Base-by-base conservation (phyloP, 2,888 invertebrate genomes). In the Petrophora chlorosata region DNA sequence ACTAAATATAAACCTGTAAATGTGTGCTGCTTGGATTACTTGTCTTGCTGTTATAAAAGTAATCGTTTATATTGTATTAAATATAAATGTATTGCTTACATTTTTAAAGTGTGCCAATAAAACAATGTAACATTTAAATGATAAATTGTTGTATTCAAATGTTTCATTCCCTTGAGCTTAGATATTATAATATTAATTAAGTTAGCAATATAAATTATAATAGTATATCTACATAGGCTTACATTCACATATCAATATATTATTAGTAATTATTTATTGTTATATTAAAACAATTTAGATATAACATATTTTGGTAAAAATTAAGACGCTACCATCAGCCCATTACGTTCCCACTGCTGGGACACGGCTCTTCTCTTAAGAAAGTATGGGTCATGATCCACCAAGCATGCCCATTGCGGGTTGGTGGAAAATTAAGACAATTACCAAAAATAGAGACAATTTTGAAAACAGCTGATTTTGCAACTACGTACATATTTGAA, bases 161-260 rank as follows among this genome's bases (percentile, higher is more conserved):
- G 19, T 34, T 43, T 23, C 45, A 50, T 50, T 50, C 50, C 45
- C n/a, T n/a, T n/a, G n/a, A n/a, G n/a, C n/a, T n/a, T n/a, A n/a
- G n/a, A n/a, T 50, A 36, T 28, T 40, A 40, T 3, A 8, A 7
- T 3, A 2, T 42, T 14, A 38, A 9, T 0, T 41, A 32, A 26
- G 3, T 13, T 33, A 19, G 4, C n/a, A n/a, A n/a, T n/a, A 13
- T 10, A 19, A 16, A n/a, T 32, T 26, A 9, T 8, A 14, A n/a
- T 16, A 14, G 5, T 29, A 26, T 1, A 5, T 17, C n/a, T 26
- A 14, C 4, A 23, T 39, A 34, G 33, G 15, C 7, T 41, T 29
- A 47, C 5, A 22, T 35, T 36, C 22, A 42, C 49, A 50, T 50
- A 50, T 45, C 44, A 51, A 40, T 36, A 48, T 34, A 9, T 13